Conservation (phyloP, 64 coral and sea anemone genomes). For the Trachythela sp. region DNA sequence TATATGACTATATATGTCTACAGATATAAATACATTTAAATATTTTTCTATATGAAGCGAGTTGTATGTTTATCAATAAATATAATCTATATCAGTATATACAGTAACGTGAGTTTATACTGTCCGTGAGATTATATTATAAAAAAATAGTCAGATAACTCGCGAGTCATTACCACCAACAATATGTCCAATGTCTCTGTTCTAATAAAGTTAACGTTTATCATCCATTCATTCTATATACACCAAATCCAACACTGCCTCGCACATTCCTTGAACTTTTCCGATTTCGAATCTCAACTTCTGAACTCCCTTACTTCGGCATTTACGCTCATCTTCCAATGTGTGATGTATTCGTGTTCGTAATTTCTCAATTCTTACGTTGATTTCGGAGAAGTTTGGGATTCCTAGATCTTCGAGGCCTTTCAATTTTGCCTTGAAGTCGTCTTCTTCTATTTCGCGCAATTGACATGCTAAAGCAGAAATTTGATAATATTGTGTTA, state of each 20-base stretch:
- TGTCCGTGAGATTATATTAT: too few relatives aligned
- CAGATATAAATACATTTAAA: background rate
- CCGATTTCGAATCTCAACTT: conserved; percentile 5
- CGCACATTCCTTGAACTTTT: conserved; percentile 1
- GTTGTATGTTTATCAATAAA: too few relatives aligned
- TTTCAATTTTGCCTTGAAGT: background rate
- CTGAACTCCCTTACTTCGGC: conserved; percentile 8
- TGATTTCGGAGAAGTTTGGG: background rate
- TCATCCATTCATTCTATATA: background rate
- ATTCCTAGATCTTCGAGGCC: background rate
- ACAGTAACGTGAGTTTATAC: too few relatives aligned
- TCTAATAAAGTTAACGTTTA: too few relatives aligned
- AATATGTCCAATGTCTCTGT: too few relatives aligned
- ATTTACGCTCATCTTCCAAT: background rate
- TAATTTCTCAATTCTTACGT: background rate
- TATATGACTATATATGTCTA: background rate
- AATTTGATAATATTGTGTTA: background rate
- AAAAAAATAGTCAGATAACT: too few relatives aligned
- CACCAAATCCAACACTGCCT: background rate
- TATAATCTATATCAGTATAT: too few relatives aligned
- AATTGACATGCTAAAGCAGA: background rate
- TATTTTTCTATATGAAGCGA: too few relatives aligned
- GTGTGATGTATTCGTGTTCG: background rate
- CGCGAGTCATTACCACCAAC: too few relatives aligned
- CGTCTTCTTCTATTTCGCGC: background rate